phyloP scores from a whole-genome alignment of 2,797 vertebrate species.

The Bradypodion pumilum region DNA sequence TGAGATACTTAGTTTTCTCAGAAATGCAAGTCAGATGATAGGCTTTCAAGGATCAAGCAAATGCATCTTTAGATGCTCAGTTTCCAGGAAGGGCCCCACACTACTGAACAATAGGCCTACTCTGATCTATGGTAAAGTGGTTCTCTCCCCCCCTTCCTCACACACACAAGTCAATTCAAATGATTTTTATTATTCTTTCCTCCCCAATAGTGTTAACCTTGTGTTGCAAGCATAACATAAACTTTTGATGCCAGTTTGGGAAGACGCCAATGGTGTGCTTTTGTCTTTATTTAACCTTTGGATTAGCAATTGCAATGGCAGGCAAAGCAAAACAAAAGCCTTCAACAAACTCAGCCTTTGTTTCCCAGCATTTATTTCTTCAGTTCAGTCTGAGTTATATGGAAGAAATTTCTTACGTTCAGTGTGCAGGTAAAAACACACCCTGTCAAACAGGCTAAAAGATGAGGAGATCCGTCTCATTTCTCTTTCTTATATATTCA shows the following conservation, averaged over 20 bases:
- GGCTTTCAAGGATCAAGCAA: constrained; percentile 58
- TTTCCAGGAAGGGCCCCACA: constrained; percentile 63
- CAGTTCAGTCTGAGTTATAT: constrained; percentile 54
- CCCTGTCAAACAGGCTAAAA: constrained; percentile 51
- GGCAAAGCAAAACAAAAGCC: not conserved
- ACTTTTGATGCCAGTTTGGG: constrained; percentile 62
- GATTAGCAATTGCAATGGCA: constrained; percentile 50
- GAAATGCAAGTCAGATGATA: constrained; percentile 66
- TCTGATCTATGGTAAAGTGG: constrained; percentile 61
- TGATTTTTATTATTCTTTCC: constrained; percentile 62
- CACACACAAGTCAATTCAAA: constrained; percentile 58
- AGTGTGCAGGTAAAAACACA: constrained; percentile 53
- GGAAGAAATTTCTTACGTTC: constrained; percentile 57
- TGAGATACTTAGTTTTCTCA: constrained; percentile 66
- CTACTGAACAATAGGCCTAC: constrained; percentile 60
- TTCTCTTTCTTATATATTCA: not conserved
- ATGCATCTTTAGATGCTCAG: constrained; percentile 56
- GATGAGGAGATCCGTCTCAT: not conserved
- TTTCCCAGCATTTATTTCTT: constrained; percentile 26
- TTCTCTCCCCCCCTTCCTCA: constrained; percentile 67
- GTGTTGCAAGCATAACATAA: constrained; percentile 64
- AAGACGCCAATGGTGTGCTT: constrained; percentile 53
- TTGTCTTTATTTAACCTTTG: constrained; percentile 68
- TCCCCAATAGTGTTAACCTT: constrained; percentile 57
- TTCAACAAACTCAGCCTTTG: constrained; percentile 10